These are phyloP conservation scores for Crotalus viridis DNA, from an alignment of 2,113 vertebrate species.

Conservation along the genomic window DNA sequence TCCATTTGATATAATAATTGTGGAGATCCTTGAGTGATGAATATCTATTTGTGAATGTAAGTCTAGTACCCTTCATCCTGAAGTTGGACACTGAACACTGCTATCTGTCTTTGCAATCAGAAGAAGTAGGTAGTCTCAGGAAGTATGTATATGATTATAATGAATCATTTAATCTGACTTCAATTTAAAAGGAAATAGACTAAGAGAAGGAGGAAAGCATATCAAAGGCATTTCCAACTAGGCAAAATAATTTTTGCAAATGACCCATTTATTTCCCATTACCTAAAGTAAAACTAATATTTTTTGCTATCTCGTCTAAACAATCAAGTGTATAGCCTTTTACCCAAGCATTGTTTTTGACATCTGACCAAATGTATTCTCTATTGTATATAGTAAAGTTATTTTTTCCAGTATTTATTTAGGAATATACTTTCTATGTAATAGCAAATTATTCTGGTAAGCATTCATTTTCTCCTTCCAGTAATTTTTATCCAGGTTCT, in stretches of 20 bases:
- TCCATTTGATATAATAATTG: background rate
- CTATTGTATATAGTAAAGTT: slow-evolving; percentile 23
- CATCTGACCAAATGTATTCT: background rate
- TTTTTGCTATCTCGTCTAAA: background rate
- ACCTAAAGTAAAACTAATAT: background rate
- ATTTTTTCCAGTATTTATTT: background rate
- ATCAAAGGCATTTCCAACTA: background rate
- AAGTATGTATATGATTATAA: background rate
- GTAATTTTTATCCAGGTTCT: background rate
- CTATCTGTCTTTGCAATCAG: background rate
- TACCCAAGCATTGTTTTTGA: slow-evolving; percentile 13
- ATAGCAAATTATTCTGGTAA: slow-evolving; percentile 22
- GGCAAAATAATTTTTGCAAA: background rate
- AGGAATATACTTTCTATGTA: slow-evolving; percentile 32
- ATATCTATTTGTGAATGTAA: background rate
- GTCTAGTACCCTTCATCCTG: background rate
- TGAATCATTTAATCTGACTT: background rate
- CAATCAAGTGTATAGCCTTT: background rate
- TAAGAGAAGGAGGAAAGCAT: background rate
- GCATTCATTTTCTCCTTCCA: slow-evolving; percentile 33
- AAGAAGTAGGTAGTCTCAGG: background rate
- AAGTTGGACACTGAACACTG: background rate
- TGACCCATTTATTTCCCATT: background rate
- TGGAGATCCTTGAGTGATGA: background rate
- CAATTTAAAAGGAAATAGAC: background rate